phyloP scores from a whole-genome alignment of 2,888 invertebrate species.

The Caenorhabditis sp. region DNA sequence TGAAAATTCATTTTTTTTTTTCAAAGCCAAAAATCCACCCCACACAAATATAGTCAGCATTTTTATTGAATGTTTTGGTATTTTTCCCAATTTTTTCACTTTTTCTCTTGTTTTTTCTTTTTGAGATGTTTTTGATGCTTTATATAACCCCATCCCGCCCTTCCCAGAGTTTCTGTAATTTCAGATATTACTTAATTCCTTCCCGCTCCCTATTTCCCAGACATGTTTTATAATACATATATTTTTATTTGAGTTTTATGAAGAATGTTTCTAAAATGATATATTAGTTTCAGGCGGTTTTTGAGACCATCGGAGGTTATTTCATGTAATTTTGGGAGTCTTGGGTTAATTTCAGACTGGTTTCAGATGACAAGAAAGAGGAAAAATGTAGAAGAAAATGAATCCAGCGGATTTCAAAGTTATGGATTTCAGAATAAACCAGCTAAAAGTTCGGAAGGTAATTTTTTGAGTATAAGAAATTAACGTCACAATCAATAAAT shows the following conservation, averaged over 20 bases:
- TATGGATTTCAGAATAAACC: conserved; percentile 15
- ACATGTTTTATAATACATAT: background rate
- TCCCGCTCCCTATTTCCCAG: conserved; percentile 1
- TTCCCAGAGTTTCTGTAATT: background rate
- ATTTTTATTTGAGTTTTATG: background rate
- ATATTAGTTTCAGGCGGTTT: no score
- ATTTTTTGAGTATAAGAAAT: no score
- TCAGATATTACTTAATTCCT: conserved; percentile 27
- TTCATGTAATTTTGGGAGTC: no score
- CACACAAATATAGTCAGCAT: background rate
- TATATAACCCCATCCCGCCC: background rate
- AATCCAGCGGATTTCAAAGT: conserved; percentile 20
- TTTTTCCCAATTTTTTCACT: conserved; percentile 18
- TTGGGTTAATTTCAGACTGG: no score
- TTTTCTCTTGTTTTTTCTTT: background rate
- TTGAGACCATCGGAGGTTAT: no score
- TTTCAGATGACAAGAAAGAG: conserved; percentile 45
- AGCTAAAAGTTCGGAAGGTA: no score
- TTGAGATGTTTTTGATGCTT: background rate
- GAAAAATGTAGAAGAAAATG: conserved; percentile 40
- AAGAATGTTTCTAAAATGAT: background rate
- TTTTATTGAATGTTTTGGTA: background rate
- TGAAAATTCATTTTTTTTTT: conserved; percentile 22
- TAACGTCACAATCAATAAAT: no score
- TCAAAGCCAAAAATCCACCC: background rate